Evolutionary conservation across 2,888 invertebrate genomes (phyloP).

Genomic region (Cephus sareptanus): DNA sequence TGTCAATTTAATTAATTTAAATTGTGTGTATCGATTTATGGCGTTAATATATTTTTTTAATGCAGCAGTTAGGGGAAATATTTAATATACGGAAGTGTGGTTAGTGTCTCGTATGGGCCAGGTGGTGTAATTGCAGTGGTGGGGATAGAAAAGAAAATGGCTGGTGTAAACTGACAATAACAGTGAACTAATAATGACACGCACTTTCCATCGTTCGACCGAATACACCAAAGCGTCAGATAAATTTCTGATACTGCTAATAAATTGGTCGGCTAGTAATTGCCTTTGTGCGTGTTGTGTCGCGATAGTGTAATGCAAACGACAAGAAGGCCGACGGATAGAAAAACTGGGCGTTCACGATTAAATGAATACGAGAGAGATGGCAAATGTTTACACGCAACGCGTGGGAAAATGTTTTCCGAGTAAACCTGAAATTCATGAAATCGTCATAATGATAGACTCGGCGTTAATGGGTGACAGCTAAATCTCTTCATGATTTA

Average conservation of each 20-base stretch:
- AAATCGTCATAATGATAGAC: constrained; percentile 29
- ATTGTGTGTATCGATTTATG: not conserved
- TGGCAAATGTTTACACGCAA: constrained; percentile 5
- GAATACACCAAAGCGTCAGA: constrained; percentile 37
- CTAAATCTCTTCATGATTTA: constrained; percentile 49
- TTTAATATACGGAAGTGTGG: not conserved
- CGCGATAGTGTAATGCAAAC: constrained; percentile 19
- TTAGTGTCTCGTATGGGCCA: constrained; percentile 9
- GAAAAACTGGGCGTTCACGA: not conserved
- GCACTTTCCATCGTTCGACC: constrained; percentile 24
- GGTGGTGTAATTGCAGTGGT: constrained; percentile 23
- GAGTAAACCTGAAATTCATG: constrained; percentile 33
- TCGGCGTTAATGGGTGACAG: constrained; percentile 10
- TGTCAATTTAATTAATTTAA: not conserved
- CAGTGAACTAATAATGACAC: not conserved
- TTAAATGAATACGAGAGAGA: not conserved
- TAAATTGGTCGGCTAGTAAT: constrained; percentile 63
- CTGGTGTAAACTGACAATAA: not conserved
- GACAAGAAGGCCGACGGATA: not conserved
- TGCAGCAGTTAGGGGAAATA: not conserved
- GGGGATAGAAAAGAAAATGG: not conserved
- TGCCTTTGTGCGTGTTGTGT: constrained; percentile 63
- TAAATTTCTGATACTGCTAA: constrained; percentile 57
- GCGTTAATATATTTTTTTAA: not conserved
- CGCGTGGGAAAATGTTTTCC: constrained; percentile 14